Conservation (phyloP, 1,140 invertebrate genomes). For the Lepidurus apus region DNA sequence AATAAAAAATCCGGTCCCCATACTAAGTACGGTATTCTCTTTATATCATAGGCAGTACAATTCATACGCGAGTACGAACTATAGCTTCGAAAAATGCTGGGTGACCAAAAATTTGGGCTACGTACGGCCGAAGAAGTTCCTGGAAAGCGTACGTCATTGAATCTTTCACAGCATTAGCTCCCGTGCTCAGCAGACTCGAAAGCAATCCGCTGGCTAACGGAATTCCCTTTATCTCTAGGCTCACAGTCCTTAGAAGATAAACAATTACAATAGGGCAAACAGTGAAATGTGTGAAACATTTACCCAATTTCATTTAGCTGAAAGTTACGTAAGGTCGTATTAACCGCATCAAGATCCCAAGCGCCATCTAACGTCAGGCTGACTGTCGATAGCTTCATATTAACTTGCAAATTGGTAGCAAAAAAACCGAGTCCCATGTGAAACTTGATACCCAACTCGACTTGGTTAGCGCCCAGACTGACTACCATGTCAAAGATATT, state of each 20-base stretch:
- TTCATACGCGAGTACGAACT: not conserved
- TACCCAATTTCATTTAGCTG: slow-evolving; percentile 32
- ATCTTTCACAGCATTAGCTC: slow-evolving; percentile 28
- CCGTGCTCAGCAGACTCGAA: slow-evolving; percentile 2
- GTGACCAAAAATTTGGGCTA: not conserved
- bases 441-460: slow-evolving; percentile 26
- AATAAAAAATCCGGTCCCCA: no score
- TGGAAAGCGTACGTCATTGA: slow-evolving; percentile 28
- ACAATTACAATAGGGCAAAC: not conserved
- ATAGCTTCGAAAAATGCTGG: not conserved
- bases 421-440: slow-evolving; percentile 7
- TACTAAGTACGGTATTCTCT: not conserved
- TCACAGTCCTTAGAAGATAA: slow-evolving; percentile 11
- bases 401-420: slow-evolving; percentile 23
- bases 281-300: not conserved
- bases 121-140: slow-evolving; percentile 9
- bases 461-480: slow-evolving; percentile 24
- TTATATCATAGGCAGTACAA: not conserved
- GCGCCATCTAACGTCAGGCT: not conserved
- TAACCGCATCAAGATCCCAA: not conserved
- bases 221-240: slow-evolving; percentile 30
- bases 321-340: slow-evolving; percentile 1
- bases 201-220: slow-evolving; percentile 16
- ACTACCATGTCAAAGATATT: not conserved
- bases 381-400: not conserved